Base-by-base conservation (phyloP, 2,888 invertebrate species). In the Drosophila mercatorum region DNA sequence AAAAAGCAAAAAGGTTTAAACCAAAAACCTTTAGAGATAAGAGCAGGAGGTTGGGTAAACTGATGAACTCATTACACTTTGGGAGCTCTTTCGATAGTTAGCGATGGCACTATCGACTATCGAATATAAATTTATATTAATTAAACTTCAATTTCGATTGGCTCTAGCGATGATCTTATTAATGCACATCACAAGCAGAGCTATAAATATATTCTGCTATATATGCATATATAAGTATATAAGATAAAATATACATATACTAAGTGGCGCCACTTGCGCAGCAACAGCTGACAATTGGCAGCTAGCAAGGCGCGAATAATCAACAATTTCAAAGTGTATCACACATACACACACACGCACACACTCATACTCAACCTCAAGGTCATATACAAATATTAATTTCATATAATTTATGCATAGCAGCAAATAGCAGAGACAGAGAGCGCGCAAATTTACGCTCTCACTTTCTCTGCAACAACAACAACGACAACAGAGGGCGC, bases 241-340 rank as follows among this genome's bases (percentile, higher is more conserved):
- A 43, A 51, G 36, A 11, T 12, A 17, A 38, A 26, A 22, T 22
- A 36, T 11, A 53, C 11, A 17, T 28, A 41, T 12, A 11, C 17
- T 17, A 52, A 60, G 65, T 76, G 75, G 73, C 72, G 77, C 77
- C 73, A 72, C 51, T 55, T 52, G 40, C 55, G 44, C 51, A 52
- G 64, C 76, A 68, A 76, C 75, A 77, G 76, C 62, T 68, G 72
- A n/a, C 75, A 58, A 60, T 56, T 56, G 56, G 56, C 44, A 41
- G 11, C 34, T 34, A 34, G 57, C 43, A 44, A 57, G 36, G 14
- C 57, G 57, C 44, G 44, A 57, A 57, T 34, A 34, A 7, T 40
- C 38, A 55, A 47, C 36, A 53, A 38, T 22, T 58, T 56, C 28
- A 62, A 47, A 40, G 44, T 12, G 46, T 57, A 36, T 31, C 10